Base-by-base conservation (phyloP, 1,140 invertebrate species). In the Halictus rubicundus region DNA sequence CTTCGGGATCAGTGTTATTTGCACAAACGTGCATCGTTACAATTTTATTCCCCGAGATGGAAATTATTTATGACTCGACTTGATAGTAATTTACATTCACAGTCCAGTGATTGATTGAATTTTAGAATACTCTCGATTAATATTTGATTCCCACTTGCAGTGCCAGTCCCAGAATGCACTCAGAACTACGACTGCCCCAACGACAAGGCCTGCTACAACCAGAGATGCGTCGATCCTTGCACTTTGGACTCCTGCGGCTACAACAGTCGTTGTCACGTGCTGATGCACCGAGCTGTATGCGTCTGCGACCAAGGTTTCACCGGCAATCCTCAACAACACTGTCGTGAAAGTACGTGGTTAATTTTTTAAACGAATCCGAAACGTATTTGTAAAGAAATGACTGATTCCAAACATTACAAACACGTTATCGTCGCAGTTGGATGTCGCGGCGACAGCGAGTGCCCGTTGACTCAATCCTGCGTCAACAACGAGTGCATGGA, bases 391-490 rank as follows among this genome's bases (percentile, higher is more conserved):
- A 9, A 46, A 9, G 14, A 10, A 46, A 46, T 46, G 4, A 14
- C 14, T 9, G 42, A 5, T 10, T 46, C 9, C 42, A 10, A 10
- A 46, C 1, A 46, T 46, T 1, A 25, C 19, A 27, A 46, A 25
- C 6, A 46, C 27, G 49, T 27, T 70, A 73, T 80, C 76, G 74
- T 63, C 87, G 81, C 90, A 97, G 95, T 97, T 86, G 97, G 97
- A 86, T 99, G 98, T 90, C 95, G 96, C 81, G 95, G 95, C 73
- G 97, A 98, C 89, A 95, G 95, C 42, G 97, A 98, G 75, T 98
- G 98, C 90, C 94, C 96, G 7, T 93, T 96, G 37, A 95, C 95
- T 54, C 95, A 98, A 91, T 96, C 97, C 37, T 99, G 98, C 87
- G 94, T 98, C 72, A 97, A 98, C 81, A 94, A 95, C 59, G 95